Evolutionary conservation across 1,140 invertebrate genomes (phyloP), one percentile per base, ranked within the genome.

Genomic region (Plectus sambesii): DNA sequence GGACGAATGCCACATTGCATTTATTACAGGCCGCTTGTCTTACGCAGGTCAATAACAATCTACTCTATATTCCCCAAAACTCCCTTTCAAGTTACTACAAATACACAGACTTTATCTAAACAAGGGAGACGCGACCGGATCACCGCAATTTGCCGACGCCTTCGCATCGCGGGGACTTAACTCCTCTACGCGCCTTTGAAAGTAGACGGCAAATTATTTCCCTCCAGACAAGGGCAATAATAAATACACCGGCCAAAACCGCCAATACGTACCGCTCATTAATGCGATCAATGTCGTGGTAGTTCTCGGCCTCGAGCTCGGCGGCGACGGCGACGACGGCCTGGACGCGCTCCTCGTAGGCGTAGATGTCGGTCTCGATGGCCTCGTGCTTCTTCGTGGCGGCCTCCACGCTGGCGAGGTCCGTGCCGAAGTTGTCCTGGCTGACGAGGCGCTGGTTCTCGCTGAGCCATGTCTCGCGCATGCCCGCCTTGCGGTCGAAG

Each of bases 331-430:
- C 85, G 37, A 97, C 89, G 0, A 99, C 92, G 0, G 93, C 92
- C 69, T 96, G 88, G 0, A 99, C 92, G 42, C 94, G 80, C 72
- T 99, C 94, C 73, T 99, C 93, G 62, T 98, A 99, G 0, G 94
- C 92, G 69, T 94, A 87, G 62, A 99, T 99, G 64, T 99, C 94
- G 0, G 94, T 98, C 72, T 98, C 93, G 62, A 99, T 98, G 24
- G 94, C 93, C 73, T 98, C 93, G 69, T 99, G 93, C 70, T 99
- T 99, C 76, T 98, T 98, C 20, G 89, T 92, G 0, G 90, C 90
- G 29, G 92, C 90, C 74, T 99, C 65, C 3, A 66, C 93, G 2
- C 89, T 89, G 3, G 89, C 86, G 55, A 99, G 74, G 73, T 99
- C 93, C 72, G 85, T 87, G 6, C 93, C 94, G 70, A 99, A 99